Conservation (phyloP, 2,888 invertebrate genomes). For the Phlogophora meticulosa region DNA sequence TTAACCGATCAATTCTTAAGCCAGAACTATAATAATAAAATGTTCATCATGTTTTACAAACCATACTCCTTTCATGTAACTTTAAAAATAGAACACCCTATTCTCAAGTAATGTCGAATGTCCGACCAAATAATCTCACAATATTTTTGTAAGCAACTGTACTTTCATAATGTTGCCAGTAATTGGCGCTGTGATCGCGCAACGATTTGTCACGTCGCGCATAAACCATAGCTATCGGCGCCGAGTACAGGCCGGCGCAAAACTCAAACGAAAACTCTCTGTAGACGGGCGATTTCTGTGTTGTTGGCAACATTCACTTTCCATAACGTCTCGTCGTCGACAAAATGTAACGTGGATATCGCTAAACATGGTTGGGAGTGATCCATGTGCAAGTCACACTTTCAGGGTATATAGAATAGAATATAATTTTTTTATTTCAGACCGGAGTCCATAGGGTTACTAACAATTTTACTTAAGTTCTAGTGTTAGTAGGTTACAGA, state of each 20-base stretch:
- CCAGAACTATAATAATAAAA: too few species aligned
- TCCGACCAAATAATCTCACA: not conserved
- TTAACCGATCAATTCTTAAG: not conserved
- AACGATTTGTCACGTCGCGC: constrained; percentile 62
- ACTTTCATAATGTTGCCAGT: constrained; percentile 47
- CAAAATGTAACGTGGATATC: not conserved
- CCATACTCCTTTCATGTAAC: too few species aligned
- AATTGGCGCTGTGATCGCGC: constrained; percentile 58
- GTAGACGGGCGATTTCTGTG: constrained; percentile 26
- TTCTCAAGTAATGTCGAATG: constrained; percentile 4
- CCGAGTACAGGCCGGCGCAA: constrained; percentile 15
- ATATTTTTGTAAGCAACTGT: constrained; percentile 38
- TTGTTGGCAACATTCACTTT: constrained; percentile 13
- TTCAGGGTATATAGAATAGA: too few species aligned
- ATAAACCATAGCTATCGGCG: constrained; percentile 53
- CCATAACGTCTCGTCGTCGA: not conserved
- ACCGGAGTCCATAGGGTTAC: too few species aligned
- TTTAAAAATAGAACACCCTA: not conserved
- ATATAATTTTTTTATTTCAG: too few species aligned
- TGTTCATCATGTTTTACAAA: too few species aligned
- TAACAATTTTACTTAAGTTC: too few species aligned
- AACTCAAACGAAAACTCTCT: constrained; percentile 2
- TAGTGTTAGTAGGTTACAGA: too few species aligned
- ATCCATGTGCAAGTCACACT: too few species aligned
- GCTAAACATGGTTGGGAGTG: too few species aligned